phyloP scores from a whole-genome alignment of 2,888 invertebrate genomes.

The Papilio demoleus region DNA sequence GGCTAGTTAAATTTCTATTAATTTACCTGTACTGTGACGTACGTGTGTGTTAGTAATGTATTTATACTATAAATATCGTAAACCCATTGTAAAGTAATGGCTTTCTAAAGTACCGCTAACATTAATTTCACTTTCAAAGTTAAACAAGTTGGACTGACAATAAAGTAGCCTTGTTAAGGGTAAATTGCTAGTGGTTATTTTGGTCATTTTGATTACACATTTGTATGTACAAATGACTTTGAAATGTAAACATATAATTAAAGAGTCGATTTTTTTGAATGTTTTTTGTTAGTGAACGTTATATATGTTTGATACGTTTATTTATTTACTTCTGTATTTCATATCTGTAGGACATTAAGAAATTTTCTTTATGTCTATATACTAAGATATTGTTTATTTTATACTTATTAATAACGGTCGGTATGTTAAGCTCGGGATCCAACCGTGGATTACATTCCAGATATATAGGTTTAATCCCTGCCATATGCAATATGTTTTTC shows the following conservation, averaged over 20 bases:
- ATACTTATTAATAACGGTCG: too few species aligned
- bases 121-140: conserved; percentile 37
- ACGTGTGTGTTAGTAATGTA: neutral
- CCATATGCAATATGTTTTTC: too few species aligned
- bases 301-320: too few species aligned
- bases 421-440: too few species aligned
- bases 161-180: conserved; percentile 38
- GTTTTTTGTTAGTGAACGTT: too few species aligned
- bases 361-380: too few species aligned
- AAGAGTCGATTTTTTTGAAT: too few species aligned
- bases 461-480: too few species aligned
- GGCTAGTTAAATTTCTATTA: neutral
- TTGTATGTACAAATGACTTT: neutral
- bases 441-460: too few species aligned
- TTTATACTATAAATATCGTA: conserved; percentile 24
- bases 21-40: conserved; percentile 7
- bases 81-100: conserved; percentile 34
- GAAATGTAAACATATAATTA: neutral
- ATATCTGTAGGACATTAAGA: too few species aligned
- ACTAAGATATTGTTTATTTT: too few species aligned
- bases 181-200: conserved; percentile 30
- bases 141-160: conserved; percentile 34
- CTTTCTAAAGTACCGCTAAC: conserved; percentile 34
- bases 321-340: too few species aligned
- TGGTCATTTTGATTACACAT: conserved; percentile 13